Evolutionary conservation across 2,888 invertebrate species (phyloP).

Genomic region (Drosophila paracracens): DNA sequence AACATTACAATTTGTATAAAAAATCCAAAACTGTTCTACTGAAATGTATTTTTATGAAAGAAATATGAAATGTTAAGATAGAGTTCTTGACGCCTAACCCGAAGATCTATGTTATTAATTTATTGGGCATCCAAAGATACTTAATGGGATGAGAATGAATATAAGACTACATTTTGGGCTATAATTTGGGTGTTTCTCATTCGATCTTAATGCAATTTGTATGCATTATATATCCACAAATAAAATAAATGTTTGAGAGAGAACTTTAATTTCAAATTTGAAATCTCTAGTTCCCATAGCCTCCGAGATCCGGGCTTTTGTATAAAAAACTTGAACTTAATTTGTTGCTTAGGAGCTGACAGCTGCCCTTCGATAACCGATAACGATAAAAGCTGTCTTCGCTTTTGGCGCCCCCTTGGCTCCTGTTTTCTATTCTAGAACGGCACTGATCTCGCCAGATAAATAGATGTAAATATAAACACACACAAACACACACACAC

Average conservation of each 20-base stretch:
- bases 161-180: not conserved
- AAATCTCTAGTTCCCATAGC: not conserved
- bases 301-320: not conserved
- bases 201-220: not conserved
- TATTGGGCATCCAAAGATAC: not conserved
- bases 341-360: too few relatives aligned
- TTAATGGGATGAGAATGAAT: not conserved
- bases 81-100: not conserved
- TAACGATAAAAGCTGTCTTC: not conserved
- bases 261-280: not conserved
- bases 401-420: conserved; percentile 18
- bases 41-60: not conserved
- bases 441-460: conserved; percentile 35
- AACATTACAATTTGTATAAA: not conserved
- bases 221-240: not conserved
- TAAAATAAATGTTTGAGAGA: not conserved
- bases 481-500: conserved; percentile 3
- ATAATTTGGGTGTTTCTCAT: too few relatives aligned
- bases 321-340: not conserved
- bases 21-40: not conserved
- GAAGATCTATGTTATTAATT: not conserved
- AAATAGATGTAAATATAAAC: not conserved
- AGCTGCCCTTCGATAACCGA: not conserved
- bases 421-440: conserved; percentile 10
- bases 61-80: accelerated